phyloP scores from a whole-genome alignment of 2,888 invertebrate species.

The Dasypolia templi region DNA sequence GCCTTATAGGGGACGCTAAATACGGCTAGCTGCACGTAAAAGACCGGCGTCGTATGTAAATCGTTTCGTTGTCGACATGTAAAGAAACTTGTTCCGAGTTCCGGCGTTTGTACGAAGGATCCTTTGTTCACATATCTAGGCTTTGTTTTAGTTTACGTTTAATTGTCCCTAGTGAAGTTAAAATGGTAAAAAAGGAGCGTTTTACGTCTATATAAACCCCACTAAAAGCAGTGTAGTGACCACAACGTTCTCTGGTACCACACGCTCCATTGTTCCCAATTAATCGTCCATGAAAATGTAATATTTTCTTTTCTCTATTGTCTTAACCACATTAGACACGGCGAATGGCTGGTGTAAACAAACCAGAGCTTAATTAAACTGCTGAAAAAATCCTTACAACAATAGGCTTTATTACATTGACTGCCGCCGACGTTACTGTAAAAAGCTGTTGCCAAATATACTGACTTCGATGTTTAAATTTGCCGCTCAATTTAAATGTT shows the following conservation, averaged over 20 bases:
- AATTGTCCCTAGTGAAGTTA: conserved; percentile 25
- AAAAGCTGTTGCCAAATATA: conserved; percentile 51
- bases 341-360: conserved; percentile 52
- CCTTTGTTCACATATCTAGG: conserved; percentile 54
- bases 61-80: conserved; percentile 57
- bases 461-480: conserved; percentile 70
- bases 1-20: conserved; percentile 63
- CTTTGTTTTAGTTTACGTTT: conserved; percentile 45
- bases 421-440: conserved; percentile 43
- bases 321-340: conserved; percentile 51
- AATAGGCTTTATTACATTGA: conserved; percentile 57
- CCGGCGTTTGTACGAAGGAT: conserved; percentile 49
- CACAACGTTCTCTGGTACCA: conserved; percentile 35
- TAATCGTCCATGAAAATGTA: conserved; percentile 73
- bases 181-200: conserved; percentile 33
- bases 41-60: conserved; percentile 67
- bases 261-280: conserved; percentile 68
- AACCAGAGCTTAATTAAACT: conserved; percentile 56
- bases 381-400: conserved; percentile 53
- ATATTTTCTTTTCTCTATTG: conserved; percentile 64
- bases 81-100: conserved; percentile 61
- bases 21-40: conserved; percentile 45
- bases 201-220: conserved; percentile 31
- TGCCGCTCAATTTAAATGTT: conserved; percentile 74
- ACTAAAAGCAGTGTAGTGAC: conserved; percentile 36